Evolutionary conservation across 2,113 vertebrate species (phyloP).

Genomic region (rat (Rattus norvegicus)): DNA sequence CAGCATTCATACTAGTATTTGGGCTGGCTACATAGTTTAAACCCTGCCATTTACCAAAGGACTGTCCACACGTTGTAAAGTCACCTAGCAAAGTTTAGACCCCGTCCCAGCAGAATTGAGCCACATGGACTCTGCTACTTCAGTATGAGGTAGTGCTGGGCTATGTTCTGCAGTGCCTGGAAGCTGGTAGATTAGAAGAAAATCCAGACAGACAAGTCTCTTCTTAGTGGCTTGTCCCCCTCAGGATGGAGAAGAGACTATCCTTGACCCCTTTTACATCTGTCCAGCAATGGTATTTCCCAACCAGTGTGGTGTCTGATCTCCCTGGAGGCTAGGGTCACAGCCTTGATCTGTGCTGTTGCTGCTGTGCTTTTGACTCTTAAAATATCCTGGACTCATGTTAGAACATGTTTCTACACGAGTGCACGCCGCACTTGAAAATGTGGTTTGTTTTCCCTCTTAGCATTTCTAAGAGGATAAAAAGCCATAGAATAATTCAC

Average conservation of each 20-base stretch:
- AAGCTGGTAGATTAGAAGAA: conserved; percentile 1
- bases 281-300: conserved; percentile 34
- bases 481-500: not conserved
- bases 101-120: not conserved
- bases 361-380: not conserved
- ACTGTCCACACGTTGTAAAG: not conserved
- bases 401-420: conserved; percentile 51
- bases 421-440: conserved; percentile 36
- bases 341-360: not conserved
- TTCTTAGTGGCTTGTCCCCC: not conserved
- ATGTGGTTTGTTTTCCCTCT: conserved; percentile 36
- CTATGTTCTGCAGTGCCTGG: not conserved
- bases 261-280: not conserved
- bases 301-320: not conserved
- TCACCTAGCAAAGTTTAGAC: not conserved
- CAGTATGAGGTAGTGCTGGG: not conserved
- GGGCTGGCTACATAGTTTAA: not conserved
- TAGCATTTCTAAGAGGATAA: not conserved
- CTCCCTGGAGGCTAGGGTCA: conserved; percentile 39
- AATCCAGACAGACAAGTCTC: not conserved
- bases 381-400: conserved; percentile 48
- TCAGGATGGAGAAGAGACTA: not conserved
- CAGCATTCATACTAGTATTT: conserved; percentile 1
- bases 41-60: not conserved
- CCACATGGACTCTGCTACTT: not conserved